Evolutionary conservation across 2,888 invertebrate genomes (phyloP).

Genomic region (Gisinianus flammeolus): DNA sequence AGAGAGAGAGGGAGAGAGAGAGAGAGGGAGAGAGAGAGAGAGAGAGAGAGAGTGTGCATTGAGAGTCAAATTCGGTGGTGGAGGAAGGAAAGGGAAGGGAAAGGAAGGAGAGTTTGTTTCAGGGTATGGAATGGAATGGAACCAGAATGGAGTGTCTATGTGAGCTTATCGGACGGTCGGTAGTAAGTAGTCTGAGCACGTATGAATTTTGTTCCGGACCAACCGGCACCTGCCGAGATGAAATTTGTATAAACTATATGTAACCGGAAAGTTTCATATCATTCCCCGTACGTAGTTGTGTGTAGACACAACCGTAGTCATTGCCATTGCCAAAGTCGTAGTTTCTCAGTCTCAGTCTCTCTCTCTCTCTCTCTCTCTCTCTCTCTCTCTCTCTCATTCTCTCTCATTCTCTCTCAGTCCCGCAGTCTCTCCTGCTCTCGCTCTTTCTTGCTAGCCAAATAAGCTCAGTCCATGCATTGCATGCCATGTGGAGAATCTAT

Average conservation of each 20-base stretch:
- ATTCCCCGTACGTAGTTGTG: not conserved
- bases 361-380: constrained; percentile 14
- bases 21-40: no score
- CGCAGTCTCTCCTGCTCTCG: not conserved
- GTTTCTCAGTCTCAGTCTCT: not conserved
- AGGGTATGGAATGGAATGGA: no score
- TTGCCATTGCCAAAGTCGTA: not conserved
- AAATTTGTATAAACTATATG: not conserved
- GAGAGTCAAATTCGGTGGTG: not conserved
- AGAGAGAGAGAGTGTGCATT: not conserved
- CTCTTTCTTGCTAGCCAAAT: not conserved
- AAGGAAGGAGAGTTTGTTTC: not conserved
- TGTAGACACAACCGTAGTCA: not conserved
- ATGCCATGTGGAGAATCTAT: constrained; percentile 14
- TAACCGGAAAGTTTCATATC: no score
- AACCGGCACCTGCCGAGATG: no score
- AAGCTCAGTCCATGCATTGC: not conserved
- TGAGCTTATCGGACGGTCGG: not conserved
- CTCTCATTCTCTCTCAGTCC: not conserved
- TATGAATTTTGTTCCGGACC: not conserved
- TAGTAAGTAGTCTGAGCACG: not conserved
- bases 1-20: no score
- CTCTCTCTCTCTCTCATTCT: not conserved
- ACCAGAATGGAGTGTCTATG: not conserved
- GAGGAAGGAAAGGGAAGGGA: not conserved